Conservation (phyloP, 2,113 vertebrate species). For the Lota lota region DNA sequence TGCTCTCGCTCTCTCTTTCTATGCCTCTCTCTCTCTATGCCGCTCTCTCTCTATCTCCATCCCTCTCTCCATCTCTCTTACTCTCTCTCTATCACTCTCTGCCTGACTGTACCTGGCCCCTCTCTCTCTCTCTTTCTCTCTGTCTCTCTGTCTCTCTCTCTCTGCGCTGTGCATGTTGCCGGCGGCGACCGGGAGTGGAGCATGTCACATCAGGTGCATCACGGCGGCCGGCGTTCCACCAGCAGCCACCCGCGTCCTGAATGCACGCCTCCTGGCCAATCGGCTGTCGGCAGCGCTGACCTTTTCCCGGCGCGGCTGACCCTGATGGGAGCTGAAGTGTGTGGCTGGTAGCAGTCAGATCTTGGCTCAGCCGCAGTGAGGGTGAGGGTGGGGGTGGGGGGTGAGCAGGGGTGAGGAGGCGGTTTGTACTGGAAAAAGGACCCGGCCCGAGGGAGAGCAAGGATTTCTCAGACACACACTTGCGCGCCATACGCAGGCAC, state of each 20-base stretch:
- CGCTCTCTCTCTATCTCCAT: no score
- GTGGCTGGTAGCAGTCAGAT: constrained; percentile 73
- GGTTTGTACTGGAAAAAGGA: constrained; percentile 30
- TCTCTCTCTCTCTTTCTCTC: no score
- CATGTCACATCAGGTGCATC: constrained; percentile 73
- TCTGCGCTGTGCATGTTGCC: constrained; percentile 11
- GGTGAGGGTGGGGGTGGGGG: constrained; percentile 13
- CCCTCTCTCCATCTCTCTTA: no score
- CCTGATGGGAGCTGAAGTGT: constrained; percentile 73
- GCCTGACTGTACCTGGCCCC: no score
- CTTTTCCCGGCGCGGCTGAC: constrained; percentile 64
- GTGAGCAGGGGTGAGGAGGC: constrained; percentile 36
- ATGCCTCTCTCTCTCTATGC: no score
- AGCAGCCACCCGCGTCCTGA: constrained; percentile 33
- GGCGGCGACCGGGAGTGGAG: constrained; percentile 34
- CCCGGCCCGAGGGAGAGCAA: constrained; percentile 48
- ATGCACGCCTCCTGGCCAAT: constrained; percentile 56
- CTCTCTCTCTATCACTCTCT: no score
- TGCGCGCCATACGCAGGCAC: constrained; percentile 14
- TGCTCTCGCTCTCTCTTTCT: no score
- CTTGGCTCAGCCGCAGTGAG: constrained; percentile 57
- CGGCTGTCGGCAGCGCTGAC: constrained; percentile 66
- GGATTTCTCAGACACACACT: constrained; percentile 65
- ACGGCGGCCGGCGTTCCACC: constrained; percentile 63
- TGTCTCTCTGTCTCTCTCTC: not conserved